Evolutionary conservation across 64 coral and sea anemone species (phyloP), one percentile per base, ranked within the genome.

Genomic region (Hydrozoanthus tunicans): DNA sequence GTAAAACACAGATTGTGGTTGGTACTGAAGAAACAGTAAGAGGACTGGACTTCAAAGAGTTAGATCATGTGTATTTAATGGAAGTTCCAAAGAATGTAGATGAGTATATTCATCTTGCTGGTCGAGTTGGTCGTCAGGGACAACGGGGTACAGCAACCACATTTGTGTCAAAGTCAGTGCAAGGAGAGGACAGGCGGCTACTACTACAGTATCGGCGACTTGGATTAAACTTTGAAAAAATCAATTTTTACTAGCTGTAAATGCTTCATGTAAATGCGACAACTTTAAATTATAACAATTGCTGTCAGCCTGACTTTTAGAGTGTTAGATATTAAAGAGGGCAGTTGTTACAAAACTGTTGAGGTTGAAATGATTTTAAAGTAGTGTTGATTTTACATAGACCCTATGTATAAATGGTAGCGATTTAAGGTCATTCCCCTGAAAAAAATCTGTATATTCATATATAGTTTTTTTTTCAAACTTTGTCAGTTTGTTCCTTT

Each of bases 51-150:
- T 96, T 96, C 59, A 94, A 89, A 17, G 90, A 96, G 23, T 70
- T 96, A 55, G 89, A 94, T 14, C 77, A 94, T 94, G 95, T 96
- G 3, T 96, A 92, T 56, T 70, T 96, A 24, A 96, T 91, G 83
- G 95, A 96, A 79, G 95, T 96, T 9, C 92, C 95, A 15, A 96
- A 94, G 63, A 93, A 94, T 91, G 73, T 92, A 53, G 95, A 94
- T 4, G 95, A 94, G 9, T 96, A 96, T 17, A 32, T 96, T 13
- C 95, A 96, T 65, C 62, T 94, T 3, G 81, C 92, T 14, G 95
- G 95, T 11, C 83, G 95, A 13, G 95, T 96, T 65, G 95, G 95
- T 76, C 89, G 95, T 7, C 95, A 96, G 55, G 95, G 95, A 1
- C 93, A 67, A 56, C 81, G 24, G 62, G 95, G 95, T 4, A 96